Evolutionary conservation across 2,113 vertebrate species (phyloP).

Genomic region (Cochlearius cochlearius): DNA sequence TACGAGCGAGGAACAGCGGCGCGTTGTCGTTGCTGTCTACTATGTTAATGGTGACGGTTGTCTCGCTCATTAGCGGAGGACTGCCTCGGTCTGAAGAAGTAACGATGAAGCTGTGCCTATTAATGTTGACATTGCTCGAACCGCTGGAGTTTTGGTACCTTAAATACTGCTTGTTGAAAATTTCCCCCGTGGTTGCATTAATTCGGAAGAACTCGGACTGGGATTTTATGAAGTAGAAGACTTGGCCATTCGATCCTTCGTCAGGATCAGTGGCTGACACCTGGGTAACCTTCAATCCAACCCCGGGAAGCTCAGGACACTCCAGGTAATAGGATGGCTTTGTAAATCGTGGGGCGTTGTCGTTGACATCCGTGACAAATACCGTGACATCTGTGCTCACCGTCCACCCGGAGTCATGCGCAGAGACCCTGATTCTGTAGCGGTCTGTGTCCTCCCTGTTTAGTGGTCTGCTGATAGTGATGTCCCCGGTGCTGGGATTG

Average conservation of each 20-base stretch:
- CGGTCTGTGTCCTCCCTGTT: constrained; percentile 91
- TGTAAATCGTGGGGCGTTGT: constrained; percentile 90
- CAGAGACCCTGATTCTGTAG: constrained; percentile 91
- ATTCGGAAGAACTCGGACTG: constrained; percentile 95
- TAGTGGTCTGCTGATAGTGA: constrained; percentile 89
- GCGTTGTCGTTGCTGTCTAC: constrained; percentile 95
- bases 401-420: constrained; percentile 95
- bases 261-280: constrained; percentile 91
- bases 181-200: constrained; percentile 88
- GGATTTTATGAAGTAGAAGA: constrained; percentile 95
- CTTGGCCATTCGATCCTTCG: constrained; percentile 87
- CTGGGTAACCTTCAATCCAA: constrained; percentile 84
- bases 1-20: constrained; percentile 78
- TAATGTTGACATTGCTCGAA: constrained; percentile 84
- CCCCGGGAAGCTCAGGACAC: constrained; percentile 88
- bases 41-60: constrained; percentile 90
- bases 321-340: constrained; percentile 93
- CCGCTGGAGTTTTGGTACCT: constrained; percentile 88
- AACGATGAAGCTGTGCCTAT: constrained; percentile 95
- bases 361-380: constrained; percentile 92
- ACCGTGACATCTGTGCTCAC: constrained; percentile 96
- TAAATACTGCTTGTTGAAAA: constrained; percentile 91
- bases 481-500: constrained; percentile 89
- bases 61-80: constrained; percentile 89
- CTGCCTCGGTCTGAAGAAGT: constrained; percentile 89